phyloP scores from a whole-genome alignment of 2,888 invertebrate species.

The Silvanus unidentatus region DNA sequence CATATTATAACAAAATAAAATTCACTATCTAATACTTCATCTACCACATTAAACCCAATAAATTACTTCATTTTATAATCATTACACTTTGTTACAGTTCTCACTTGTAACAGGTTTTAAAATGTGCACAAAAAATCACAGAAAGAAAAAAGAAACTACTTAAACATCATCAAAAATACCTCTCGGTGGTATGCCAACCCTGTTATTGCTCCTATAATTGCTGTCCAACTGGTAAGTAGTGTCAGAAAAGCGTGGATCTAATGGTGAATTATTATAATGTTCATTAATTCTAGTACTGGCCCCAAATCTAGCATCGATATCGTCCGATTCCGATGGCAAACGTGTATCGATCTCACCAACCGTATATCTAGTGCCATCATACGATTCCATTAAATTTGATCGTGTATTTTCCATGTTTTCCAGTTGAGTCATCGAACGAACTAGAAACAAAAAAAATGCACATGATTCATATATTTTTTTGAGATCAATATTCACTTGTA shows the following conservation, averaged over 20 bases:
- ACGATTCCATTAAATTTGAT: slow-evolving; percentile 73
- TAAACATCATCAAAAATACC: slow-evolving; percentile 82
- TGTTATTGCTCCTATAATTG: slow-evolving; percentile 30
- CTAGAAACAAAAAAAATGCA: slow-evolving; percentile 39
- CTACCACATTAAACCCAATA: too few relatives aligned
- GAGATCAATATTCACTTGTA: slow-evolving; percentile 41
- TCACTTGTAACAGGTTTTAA: background rate
- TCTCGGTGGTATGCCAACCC: slow-evolving; percentile 65
- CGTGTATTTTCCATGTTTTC: slow-evolving; percentile 65
- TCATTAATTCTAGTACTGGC: slow-evolving; percentile 54
- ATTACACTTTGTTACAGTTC: background rate
- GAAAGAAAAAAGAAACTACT: slow-evolving; percentile 6
- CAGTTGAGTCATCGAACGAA: slow-evolving; percentile 50
- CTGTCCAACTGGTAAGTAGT: slow-evolving; percentile 40
- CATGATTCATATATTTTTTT: too few relatives aligned
- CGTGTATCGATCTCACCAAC: slow-evolving; percentile 38
- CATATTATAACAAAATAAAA: background rate
- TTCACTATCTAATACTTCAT: too few relatives aligned
- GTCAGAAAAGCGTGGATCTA: slow-evolving; percentile 39
- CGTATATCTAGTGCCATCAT: slow-evolving; percentile 48
- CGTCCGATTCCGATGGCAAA: slow-evolving; percentile 41
- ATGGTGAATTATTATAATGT: slow-evolving; percentile 35
- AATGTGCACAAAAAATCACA: slow-evolving; percentile 2
- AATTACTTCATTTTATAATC: too few relatives aligned
- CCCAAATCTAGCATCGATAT: slow-evolving; percentile 60